Percentiles rank a stretch among this genome's conserved stretches.
Evolutionary conservation across 2,888 invertebrate species (phyloP).

Genomic region (Acrobasis consociella): DNA sequence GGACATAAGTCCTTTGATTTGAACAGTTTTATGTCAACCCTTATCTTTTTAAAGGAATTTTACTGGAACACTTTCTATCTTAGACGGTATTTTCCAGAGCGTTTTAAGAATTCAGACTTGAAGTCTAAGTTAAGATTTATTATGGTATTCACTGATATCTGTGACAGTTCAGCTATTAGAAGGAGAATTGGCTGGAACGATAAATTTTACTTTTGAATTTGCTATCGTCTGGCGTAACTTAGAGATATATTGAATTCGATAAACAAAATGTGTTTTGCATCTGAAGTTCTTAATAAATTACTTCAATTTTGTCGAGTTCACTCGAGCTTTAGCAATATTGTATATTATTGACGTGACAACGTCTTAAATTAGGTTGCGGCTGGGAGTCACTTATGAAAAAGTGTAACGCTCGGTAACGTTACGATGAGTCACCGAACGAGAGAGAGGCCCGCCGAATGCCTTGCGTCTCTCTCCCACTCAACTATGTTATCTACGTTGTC

Average conservation of each 20-base stretch:
- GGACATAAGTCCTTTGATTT: constrained; percentile 15
- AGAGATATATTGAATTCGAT: not conserved
- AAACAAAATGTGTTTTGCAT: not conserved
- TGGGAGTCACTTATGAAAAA: no score
- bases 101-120: constrained; percentile 17
- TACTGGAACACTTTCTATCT: constrained; percentile 9
- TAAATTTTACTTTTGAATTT: constrained; percentile 13
- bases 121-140: constrained; percentile 18
- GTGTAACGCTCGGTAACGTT: no score
- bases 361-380: no score
- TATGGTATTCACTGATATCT: constrained; percentile 14
- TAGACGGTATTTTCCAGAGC: constrained; percentile 15
- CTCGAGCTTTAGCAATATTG: no score
- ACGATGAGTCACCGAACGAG: no score
- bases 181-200: constrained; percentile 4
- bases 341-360: no score
- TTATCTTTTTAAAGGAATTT: constrained; percentile 22
- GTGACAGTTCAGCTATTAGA: constrained; percentile 15
- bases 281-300: no score
- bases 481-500: no score
- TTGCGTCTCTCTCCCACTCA: no score
- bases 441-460: no score
- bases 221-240: not conserved
- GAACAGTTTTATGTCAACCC: constrained; percentile 16
- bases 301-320: no score